phyloP scores from a whole-genome alignment of 2,888 invertebrate species.

The Stegana nigrithorax region DNA sequence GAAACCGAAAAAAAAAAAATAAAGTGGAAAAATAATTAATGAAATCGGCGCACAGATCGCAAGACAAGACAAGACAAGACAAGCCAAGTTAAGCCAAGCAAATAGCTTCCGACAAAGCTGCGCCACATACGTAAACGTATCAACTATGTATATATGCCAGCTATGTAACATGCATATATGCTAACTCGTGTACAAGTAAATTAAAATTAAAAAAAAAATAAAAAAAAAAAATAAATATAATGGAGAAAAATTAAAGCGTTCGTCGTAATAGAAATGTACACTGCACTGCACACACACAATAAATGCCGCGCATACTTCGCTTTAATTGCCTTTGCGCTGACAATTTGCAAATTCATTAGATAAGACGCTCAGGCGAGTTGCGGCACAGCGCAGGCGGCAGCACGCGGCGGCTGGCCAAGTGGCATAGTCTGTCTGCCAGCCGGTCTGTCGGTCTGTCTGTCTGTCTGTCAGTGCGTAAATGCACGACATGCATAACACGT shows the following conservation, averaged over 20 bases:
- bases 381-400: no score
- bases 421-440: no score
- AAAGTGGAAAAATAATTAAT: background rate
- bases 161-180: no score
- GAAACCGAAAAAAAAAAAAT: no score
- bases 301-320: background rate
- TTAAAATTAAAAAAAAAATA: background rate
- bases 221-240: background rate
- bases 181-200: no score
- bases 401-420: no score
- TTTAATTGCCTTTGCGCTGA: constrained; percentile 3
- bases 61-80: no score
- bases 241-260: no score
- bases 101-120: constrained; percentile 7
- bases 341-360: constrained; percentile 7
- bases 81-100: background rate
- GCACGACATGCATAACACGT: no score
- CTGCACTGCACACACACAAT: background rate
- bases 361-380: background rate
- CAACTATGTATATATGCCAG: no score
- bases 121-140: no score
- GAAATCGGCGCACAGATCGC: background rate
- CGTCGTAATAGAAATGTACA: no score
- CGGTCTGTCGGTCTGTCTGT: background rate
- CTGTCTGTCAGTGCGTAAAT: background rate